phyloP scores from a whole-genome alignment of 1,140 invertebrate species.

The Bombus pyrosoma region DNA sequence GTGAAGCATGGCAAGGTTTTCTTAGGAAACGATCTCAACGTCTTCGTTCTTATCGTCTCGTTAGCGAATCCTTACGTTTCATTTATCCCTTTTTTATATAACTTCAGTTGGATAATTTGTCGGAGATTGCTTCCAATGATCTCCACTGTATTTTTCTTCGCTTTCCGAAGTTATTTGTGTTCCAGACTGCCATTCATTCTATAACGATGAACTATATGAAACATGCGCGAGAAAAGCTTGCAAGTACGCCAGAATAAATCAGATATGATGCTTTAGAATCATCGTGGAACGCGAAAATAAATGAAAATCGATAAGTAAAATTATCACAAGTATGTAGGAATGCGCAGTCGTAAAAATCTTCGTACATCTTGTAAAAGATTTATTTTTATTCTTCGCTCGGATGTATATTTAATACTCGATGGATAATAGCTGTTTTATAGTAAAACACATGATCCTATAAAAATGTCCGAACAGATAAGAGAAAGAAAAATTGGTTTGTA shows the following conservation, averaged over 20 bases:
- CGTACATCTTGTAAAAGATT: background rate
- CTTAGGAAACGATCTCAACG: background rate
- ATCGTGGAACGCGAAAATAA: too few species aligned
- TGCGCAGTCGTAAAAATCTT: background rate
- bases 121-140: conserved; percentile 10
- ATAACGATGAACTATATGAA: background rate
- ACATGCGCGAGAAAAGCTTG: too few species aligned
- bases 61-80: background rate
- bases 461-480: background rate
- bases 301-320: too few species aligned
- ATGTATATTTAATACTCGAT: background rate
- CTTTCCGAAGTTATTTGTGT: background rate
- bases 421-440: too few species aligned
- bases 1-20: background rate
- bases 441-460: background rate
- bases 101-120: conserved; percentile 19
- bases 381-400: background rate
- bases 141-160: conserved; percentile 12
- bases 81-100: background rate
- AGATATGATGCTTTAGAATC: too few species aligned
- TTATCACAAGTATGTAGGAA: too few species aligned
- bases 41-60: background rate
- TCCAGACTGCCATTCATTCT: background rate
- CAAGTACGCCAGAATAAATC: too few species aligned
- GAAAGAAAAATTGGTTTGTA: background rate